Evolutionary conservation across 1,140 invertebrate genomes (phyloP), one percentile per base, ranked within the genome.

Genomic region (Pseudomyrmex gracilis): DNA sequence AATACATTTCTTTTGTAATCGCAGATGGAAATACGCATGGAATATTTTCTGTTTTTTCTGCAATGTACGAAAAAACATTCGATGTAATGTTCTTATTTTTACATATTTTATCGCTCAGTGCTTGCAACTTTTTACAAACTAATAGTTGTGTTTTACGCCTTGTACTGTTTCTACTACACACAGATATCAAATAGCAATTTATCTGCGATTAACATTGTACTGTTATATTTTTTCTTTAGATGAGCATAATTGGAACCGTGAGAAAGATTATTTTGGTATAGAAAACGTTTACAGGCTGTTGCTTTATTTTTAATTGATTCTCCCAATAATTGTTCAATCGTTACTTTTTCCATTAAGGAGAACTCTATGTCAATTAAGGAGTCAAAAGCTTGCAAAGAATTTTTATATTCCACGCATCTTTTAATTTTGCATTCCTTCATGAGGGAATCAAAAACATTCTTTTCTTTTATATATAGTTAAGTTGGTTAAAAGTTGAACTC

Each of bases 221-320:
- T 61, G 24, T 61, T 61, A 43, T 10, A 1, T 15, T 24, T 24
- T 61, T 61, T 61, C 17, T 15, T 34, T 43, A 61, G 15, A 34
- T 13, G 12, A 61, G 60, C 2, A 61, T 43, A 61, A 61, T 61
- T 8, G 10, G 20, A 61, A 61, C 10, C 24, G 9, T 61, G 60
- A 10, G 12, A 61, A 0, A 61, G 24, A 61, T 4, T 8, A 61
- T 61, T 61, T 61, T 61, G 12, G 5, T 15, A 34, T 9, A 61
- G 24, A 61, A 61, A 61, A 15, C 22, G 60, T 7, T 61, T 4
- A 61, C 2, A 61, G 24, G 22, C 12, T 2, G 24, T 15, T 34
- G 60, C 60, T 61, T 3, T 61, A 13, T 61, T 61, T 61, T 61
- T 34, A 34, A 61, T 10, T 34, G 60, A 34, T 34, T 61, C 24